Evolutionary conservation across 2,113 vertebrate species (phyloP).

Genomic region (Xiphias gladius): DNA sequence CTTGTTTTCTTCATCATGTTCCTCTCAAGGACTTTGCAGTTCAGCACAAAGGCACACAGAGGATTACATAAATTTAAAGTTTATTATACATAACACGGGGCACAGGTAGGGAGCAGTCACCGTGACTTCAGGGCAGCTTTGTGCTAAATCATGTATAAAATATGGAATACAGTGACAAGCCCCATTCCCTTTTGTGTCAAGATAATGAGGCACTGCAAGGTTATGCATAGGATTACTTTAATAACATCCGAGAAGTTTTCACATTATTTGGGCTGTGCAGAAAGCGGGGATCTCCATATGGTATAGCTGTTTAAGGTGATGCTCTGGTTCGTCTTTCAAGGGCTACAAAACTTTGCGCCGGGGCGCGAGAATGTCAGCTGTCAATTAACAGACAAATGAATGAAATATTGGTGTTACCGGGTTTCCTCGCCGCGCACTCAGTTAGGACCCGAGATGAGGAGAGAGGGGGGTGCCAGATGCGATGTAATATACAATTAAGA

Average conservation of each 20-base stretch:
- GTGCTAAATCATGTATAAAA: slow-evolving; percentile 63
- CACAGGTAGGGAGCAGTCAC: slow-evolving; percentile 38
- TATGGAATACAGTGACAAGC: slow-evolving; percentile 54
- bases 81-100: slow-evolving; percentile 37
- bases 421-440: slow-evolving; percentile 26
- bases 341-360: slow-evolving; percentile 28
- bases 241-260: slow-evolving; percentile 32
- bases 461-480: slow-evolving; percentile 64
- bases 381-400: slow-evolving; percentile 66
- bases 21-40: slow-evolving; percentile 38
- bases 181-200: slow-evolving; percentile 49
- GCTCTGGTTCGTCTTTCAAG: slow-evolving; percentile 46
- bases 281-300: slow-evolving; percentile 20
- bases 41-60: slow-evolving; percentile 22
- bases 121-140: slow-evolving; percentile 51
- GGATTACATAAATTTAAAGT: slow-evolving; percentile 50
- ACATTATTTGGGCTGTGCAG: slow-evolving; percentile 16
- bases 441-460: slow-evolving; percentile 40
- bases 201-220: slow-evolving; percentile 63
- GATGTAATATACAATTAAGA: slow-evolving; percentile 75
- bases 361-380: slow-evolving; percentile 64
- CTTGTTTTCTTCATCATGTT: not conserved
- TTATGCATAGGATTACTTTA: slow-evolving; percentile 58
- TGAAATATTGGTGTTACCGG: slow-evolving; percentile 43
- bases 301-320: slow-evolving; percentile 36